Evolutionary conservation across 2,888 invertebrate genomes (phyloP).

Genomic region (Trachelus troglodyta): DNA sequence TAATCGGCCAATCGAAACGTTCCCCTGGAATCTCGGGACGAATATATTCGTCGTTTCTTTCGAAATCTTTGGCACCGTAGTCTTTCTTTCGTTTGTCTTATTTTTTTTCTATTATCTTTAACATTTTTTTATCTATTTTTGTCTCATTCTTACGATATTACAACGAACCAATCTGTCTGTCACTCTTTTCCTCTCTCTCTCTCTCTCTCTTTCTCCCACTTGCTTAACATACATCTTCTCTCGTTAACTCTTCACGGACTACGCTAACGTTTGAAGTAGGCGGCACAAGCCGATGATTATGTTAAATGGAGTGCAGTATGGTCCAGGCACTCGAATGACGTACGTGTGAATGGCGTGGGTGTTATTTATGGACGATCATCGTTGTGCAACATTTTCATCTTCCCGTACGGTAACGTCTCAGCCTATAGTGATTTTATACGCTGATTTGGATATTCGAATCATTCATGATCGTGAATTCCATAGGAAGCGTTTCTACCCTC

Average conservation of each 20-base stretch:
- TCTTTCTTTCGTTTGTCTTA: background rate
- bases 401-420: background rate
- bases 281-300: constrained; percentile 31
- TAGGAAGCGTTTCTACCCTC: background rate
- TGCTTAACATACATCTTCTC: constrained; percentile 13
- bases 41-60: background rate
- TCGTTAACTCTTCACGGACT: constrained; percentile 12
- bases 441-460: background rate
- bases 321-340: background rate
- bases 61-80: background rate
- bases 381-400: background rate
- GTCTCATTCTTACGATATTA: background rate
- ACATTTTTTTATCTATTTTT: background rate
- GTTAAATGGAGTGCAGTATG: constrained; percentile 25
- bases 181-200: background rate
- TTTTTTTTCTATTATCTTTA: constrained; percentile 1
- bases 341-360: background rate
- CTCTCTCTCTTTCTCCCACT: background rate
- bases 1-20: background rate
- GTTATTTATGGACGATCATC: background rate
- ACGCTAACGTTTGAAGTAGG: constrained; percentile 27
- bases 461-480: background rate
- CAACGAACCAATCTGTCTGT: background rate
- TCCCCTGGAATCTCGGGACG: background rate
- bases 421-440: background rate